Percentiles rank a stretch among this genome's conserved stretches.
These are phyloP conservation scores for Murina feae DNA, from an alignment of 2,113 vertebrate genomes.

Conservation along the genomic window DNA sequence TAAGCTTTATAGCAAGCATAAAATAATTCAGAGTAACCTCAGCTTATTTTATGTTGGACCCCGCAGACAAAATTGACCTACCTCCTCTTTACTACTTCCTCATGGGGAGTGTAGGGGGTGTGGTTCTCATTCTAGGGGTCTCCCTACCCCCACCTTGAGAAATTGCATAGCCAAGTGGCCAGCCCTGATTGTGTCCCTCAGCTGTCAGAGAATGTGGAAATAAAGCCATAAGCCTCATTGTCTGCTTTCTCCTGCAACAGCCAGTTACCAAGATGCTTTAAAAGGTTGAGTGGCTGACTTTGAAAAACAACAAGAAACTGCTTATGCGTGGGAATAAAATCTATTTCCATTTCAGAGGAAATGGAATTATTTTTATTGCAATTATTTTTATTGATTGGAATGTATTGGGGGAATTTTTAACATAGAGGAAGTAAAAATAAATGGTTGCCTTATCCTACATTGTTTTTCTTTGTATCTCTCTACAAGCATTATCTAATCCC, in stretches of 20 bases:
- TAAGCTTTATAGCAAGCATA: neutral
- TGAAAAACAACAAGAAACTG: conserved; percentile 7
- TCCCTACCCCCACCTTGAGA: neutral
- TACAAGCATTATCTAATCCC: neutral
- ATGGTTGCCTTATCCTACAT: conserved; percentile 31
- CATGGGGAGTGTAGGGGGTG: neutral
- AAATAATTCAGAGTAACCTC: conserved; percentile 53
- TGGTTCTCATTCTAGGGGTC: neutral
- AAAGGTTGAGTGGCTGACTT: conserved; percentile 30
- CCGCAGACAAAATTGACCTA: conserved; percentile 53
- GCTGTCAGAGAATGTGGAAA: neutral
- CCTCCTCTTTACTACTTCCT: neutral
- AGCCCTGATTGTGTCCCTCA: neutral
- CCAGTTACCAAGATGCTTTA: conserved; percentile 10
- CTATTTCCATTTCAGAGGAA: conserved; percentile 54
- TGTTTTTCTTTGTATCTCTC: conserved; percentile 22
- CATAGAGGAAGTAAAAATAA: conserved; percentile 57
- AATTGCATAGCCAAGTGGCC: neutral
- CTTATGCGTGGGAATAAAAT: conserved; percentile 44
- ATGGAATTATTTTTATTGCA: conserved; percentile 55
- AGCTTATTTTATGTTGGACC: conserved; percentile 3
- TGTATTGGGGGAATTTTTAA: conserved; percentile 31
- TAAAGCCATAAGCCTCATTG: neutral
- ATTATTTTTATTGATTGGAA: conserved; percentile 46
- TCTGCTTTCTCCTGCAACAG: neutral